Evolutionary conservation across 2,888 invertebrate species (phyloP).

Genomic region (Crossocerus cetratus): DNA sequence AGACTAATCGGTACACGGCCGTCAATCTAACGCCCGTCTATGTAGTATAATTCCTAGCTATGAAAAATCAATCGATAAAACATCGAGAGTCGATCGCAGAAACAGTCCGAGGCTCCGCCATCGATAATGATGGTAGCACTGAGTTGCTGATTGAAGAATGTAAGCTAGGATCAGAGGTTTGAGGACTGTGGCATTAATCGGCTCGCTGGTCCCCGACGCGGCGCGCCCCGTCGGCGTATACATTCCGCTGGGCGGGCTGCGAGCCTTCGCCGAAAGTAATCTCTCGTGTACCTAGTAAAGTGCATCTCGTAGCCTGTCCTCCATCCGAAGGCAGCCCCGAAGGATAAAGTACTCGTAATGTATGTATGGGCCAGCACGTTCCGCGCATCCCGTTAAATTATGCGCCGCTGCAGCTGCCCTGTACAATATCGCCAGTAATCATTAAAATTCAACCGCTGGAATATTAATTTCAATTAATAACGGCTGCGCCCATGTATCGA

Average conservation of each 20-base stretch:
- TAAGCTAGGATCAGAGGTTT: no score
- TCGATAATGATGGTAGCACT: no score
- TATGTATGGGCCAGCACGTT: constrained; percentile 8
- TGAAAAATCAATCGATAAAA: no score
- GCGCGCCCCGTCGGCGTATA: no score
- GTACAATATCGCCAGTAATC: neutral
- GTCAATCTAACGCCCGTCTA: no score
- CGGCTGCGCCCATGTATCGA: neutral
- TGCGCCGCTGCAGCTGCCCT: neutral
- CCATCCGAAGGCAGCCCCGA: constrained; percentile 25
- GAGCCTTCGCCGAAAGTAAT: constrained; percentile 39
- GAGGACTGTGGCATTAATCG: constrained; percentile 12
- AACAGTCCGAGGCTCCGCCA: no score
- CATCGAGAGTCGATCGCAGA: no score
- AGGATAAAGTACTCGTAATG: constrained; percentile 1
- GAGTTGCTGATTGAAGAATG: no score
- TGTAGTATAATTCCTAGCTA: no score
- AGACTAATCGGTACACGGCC: no score
- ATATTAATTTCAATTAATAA: constrained; percentile 2
- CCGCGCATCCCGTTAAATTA: neutral
- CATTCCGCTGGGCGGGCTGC: neutral
- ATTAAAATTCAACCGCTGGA: neutral
- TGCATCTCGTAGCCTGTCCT: constrained; percentile 27
- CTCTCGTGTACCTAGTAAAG: constrained; percentile 21
- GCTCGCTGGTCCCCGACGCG: no score